These are phyloP conservation scores for Athetis lepigone DNA, from an alignment of 2,888 invertebrate genomes.

Conservation along the genomic window DNA sequence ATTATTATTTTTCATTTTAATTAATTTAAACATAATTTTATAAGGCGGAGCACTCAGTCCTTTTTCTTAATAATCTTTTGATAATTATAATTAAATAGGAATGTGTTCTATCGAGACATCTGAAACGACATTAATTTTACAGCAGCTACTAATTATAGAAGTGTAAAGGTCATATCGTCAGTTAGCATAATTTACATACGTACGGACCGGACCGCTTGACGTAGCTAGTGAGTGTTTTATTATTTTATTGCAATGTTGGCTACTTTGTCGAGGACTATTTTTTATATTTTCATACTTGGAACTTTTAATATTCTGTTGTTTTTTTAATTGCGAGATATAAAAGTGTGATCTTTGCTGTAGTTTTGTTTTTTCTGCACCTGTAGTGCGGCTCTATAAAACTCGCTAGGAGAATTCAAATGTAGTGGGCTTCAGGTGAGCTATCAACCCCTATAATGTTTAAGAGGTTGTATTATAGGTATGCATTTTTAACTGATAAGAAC, in stretches of 20 bases:
- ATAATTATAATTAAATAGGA: conserved; percentile 49
- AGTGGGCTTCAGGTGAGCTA: no score
- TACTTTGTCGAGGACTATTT: conserved; percentile 21
- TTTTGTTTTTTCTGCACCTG: conserved; percentile 3
- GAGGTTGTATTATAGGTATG: no score
- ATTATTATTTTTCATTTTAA: conserved; percentile 50
- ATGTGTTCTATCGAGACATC: conserved; percentile 53
- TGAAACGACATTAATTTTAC: conserved; percentile 62
- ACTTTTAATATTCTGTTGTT: conserved; percentile 30
- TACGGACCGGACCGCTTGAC: background rate
- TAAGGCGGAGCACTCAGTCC: conserved; percentile 9
- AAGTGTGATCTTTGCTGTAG: background rate
- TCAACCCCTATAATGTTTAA: no score
- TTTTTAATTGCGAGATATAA: conserved; percentile 2
- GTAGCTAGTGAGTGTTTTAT: conserved; percentile 45
- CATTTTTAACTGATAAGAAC: no score
- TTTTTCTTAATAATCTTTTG: conserved; percentile 12
- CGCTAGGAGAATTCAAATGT: no score
- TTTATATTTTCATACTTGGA: conserved; percentile 25
- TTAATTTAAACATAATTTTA: conserved; percentile 54
- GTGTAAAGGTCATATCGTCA: conserved; percentile 63
- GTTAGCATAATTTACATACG: conserved; percentile 62
- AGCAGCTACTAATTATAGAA: conserved; percentile 56
- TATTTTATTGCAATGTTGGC: conserved; percentile 40
- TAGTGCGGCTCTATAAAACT: no score